Base-by-base conservation (phyloP, 2,888 invertebrate species). In the Hydraecia micacea region DNA sequence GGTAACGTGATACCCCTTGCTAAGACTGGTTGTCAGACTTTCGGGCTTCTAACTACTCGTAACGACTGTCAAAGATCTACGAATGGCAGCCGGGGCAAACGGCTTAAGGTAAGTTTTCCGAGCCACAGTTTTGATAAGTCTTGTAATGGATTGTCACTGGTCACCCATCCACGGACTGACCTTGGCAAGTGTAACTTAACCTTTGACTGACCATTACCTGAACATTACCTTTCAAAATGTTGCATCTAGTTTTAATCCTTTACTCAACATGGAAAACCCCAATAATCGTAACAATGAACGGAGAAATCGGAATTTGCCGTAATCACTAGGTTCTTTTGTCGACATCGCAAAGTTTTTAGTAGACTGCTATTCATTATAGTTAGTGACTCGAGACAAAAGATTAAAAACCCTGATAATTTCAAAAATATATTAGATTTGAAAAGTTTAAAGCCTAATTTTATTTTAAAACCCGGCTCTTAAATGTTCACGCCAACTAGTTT, bases 311-410 rank as follows among this genome's bases (percentile, higher is more conserved):
- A 52, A 80, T 71, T 71, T 70, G 60, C 72, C 60, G 32, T 72
- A 79, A 69, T 69, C 49, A 80, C 32, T 32, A 32, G 32, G 32
- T 32, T 2, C 32, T 32, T 32, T 7, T 60, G n/a, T n/a, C n/a
- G n/a, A n/a, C 71, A 80, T 77, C 49, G 71, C 6, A 60, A 28
- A n/a, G 9, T 79, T 49, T 28, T 78, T 49, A 28, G 39, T 36
- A 21, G 77, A 39, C 80, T 46, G 28, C 13, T 46, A 9, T 36
- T 21, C 15, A 72, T 21, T 46, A 69, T 25, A n/a, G 25, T 32
- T 32, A 32, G 11, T 18, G 7, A 25, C 15, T 78, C 32, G 25
- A 63, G n/a, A 36, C 21, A 25, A 36, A 78, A 11, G 18, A 18
- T 32, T 32, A 25, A 69, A 36, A 32, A 32, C 2, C 32, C 18